These are phyloP conservation scores for Pachycephala philippinensis DNA, from an alignment of 2,113 vertebrate species.

Conservation along the genomic window DNA sequence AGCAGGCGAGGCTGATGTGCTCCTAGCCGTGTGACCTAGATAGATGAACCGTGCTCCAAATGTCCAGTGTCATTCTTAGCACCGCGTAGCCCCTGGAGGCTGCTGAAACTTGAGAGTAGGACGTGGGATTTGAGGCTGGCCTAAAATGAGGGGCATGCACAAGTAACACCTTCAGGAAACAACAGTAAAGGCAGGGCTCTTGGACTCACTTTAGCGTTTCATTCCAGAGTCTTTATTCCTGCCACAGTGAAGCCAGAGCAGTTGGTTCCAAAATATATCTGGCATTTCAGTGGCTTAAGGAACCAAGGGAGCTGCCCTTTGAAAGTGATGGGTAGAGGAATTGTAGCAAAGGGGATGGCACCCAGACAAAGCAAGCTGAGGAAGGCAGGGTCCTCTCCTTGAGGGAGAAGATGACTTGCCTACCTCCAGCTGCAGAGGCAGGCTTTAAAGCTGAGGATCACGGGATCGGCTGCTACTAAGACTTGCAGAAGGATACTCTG, in stretches of 20 bases:
- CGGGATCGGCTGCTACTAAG: background rate
- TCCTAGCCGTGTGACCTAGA: background rate
- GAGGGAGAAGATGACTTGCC: background rate
- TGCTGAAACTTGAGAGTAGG: background rate
- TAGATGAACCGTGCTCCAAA: background rate
- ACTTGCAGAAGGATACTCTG: background rate
- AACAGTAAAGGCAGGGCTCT: background rate
- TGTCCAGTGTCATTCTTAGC: background rate
- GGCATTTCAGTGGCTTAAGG: background rate
- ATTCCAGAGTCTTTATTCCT: background rate
- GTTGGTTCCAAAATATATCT: background rate
- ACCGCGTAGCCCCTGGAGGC: accelerated
- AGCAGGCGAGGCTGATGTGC: background rate
- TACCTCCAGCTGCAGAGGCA: background rate
- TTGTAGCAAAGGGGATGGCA: accelerated
- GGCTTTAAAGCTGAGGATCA: background rate
- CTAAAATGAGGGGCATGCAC: background rate
- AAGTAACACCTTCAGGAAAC: background rate
- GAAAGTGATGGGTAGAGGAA: background rate
- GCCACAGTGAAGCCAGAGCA: background rate
- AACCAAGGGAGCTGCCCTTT: background rate
- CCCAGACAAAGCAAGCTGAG: background rate
- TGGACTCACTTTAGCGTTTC: background rate
- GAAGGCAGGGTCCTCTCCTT: background rate
- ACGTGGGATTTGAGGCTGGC: background rate